These are phyloP conservation scores for Quadroppia sp. DNA, from an alignment of 2,888 invertebrate genomes.

Conservation along the genomic window DNA sequence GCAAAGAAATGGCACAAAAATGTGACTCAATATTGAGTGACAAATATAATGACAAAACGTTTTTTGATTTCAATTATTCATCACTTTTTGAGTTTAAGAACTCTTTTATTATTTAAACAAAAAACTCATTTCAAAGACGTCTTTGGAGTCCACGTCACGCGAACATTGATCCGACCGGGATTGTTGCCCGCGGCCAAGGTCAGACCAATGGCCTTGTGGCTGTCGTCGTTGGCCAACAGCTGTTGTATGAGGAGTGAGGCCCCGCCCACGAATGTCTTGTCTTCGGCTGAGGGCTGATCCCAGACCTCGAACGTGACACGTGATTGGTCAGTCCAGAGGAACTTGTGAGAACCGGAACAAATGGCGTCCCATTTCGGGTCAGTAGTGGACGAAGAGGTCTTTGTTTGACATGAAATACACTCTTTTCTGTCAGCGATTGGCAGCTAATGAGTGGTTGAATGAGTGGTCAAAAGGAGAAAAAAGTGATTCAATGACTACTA, in stretches of 20 bases:
- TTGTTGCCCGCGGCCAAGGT: neutral
- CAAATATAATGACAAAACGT: too few species aligned
- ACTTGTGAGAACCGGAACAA: slow-evolving; percentile 25
- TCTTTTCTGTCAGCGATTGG: slow-evolving; percentile 17
- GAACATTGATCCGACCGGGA: slow-evolving; percentile 1
- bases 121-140: too few species aligned
- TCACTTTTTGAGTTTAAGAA: too few species aligned
- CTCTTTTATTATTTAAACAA: too few species aligned
- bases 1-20: too few species aligned
- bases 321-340: neutral
- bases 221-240: slow-evolving; percentile 23
- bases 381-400: neutral
- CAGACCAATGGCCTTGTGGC: slow-evolving; percentile 16
- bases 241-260: slow-evolving; percentile 21
- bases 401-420: slow-evolving; percentile 20
- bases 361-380: slow-evolving; percentile 18
- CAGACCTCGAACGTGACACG: slow-evolving; percentile 36
- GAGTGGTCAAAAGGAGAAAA: neutral
- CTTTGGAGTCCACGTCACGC: slow-evolving; percentile 32
- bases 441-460: neutral
- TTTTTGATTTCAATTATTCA: too few species aligned
- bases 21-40: too few species aligned
- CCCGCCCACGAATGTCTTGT: slow-evolving; percentile 19
- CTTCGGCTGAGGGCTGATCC: too few species aligned
- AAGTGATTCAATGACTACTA: neutral